Evolutionary conservation across 1,140 invertebrate genomes (phyloP).

Genomic region (Drosophila baimaii): DNA sequence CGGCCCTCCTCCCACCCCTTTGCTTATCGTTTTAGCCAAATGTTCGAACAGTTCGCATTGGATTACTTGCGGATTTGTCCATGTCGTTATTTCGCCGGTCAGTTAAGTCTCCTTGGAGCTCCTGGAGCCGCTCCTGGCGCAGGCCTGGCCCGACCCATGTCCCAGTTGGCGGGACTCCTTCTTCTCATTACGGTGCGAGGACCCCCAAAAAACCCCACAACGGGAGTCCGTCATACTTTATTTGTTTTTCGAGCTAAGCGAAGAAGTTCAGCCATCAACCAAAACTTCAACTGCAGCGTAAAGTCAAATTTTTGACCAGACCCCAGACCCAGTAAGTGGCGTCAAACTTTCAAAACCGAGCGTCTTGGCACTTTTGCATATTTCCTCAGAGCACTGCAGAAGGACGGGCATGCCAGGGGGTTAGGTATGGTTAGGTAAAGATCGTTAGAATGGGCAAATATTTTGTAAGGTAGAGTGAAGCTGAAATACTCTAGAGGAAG

Average conservation of each 20-base stretch:
- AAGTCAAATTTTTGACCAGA: constrained; percentile 80
- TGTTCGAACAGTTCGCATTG: constrained; percentile 71
- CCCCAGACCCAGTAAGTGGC: constrained; percentile 58
- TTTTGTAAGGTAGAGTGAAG: neutral
- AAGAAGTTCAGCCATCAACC: constrained; percentile 75
- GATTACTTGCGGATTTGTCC: constrained; percentile 80
- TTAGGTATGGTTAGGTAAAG: constrained; percentile 28
- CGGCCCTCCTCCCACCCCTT: constrained; percentile 1
- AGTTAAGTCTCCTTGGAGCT: constrained; percentile 31
- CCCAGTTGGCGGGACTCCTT: constrained; percentile 11
- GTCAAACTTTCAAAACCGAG: constrained; percentile 69
- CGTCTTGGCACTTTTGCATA: constrained; percentile 80
- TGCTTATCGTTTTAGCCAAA: constrained; percentile 71
- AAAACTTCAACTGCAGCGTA: constrained; percentile 81
- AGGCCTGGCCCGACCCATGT: neutral
- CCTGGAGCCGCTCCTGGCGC: neutral
- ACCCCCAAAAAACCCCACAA: constrained; percentile 3
- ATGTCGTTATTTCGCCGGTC: constrained; percentile 64
- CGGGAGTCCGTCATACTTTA: constrained; percentile 57
- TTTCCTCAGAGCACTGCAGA: constrained; percentile 58
- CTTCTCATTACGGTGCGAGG: constrained; percentile 45
- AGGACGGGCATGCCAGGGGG: constrained; percentile 43
- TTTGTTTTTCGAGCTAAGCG: constrained; percentile 79
- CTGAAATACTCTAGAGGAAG: constrained; percentile 7
- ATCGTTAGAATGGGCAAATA: constrained; percentile 8